Evolutionary conservation across 2,888 invertebrate species (phyloP), one percentile per base, ranked within the genome.

Genomic region (Carcina quercana): DNA sequence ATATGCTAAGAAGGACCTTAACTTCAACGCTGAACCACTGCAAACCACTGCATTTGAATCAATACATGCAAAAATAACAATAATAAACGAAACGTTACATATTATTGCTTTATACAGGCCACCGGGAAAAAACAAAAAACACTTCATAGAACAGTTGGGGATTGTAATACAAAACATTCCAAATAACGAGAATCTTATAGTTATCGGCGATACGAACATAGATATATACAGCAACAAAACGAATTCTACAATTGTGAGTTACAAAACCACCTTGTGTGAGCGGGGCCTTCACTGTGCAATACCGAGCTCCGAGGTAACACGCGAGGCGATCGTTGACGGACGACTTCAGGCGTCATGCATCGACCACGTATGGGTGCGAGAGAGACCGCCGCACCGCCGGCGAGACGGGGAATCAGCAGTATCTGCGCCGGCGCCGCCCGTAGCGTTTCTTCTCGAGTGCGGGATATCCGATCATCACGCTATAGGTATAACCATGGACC

Each of bases 321-420:
- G 27, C n/a, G 27, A 33, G 15, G 27, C 15, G 15, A 12, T 28
- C 2, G 1, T 12, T 5, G 8, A 11, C 13, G 22, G 28, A 2
- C 13, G 17, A 10, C 15, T 33, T 3, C 15, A n/a, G 12, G 8
- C 27, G 28, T 32, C 35, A 25, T 38, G 38, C 20, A 29, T 35
- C 29, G 38, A 38, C 15, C 38, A 38, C 11, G 15, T 33, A 25
- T 35, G 34, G 34, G 34, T 38, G 20, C 31, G 34, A 14, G 15
- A 28, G 30, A 15, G 8, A 10, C 8, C 27, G 25, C 30, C 33
- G 22, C 32, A 22, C 32, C 27, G 19, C 28, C 17, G 10, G 28
- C 25, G 14, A 35, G 19, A 8, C 19, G 8, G 6, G 2, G 8
- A 19, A 6, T 8, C 8, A 19, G 19, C 22, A 11, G 22, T 10